Conservation (phyloP, 2,797 vertebrate genomes). For the Trematomus bernacchii region DNA sequence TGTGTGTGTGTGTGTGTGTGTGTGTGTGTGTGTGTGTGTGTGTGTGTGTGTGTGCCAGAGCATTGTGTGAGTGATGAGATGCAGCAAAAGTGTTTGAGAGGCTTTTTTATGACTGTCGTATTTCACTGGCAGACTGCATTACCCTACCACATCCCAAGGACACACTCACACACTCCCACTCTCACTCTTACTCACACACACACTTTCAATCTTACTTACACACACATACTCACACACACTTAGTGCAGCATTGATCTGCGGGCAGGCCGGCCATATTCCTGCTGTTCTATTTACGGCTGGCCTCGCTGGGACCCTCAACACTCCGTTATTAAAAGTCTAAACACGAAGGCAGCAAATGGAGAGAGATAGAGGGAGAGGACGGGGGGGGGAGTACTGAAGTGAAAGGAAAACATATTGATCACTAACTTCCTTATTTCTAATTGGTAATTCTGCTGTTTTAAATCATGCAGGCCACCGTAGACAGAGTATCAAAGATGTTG, state of each 20-base stretch:
- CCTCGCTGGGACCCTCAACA: conserved; percentile 75
- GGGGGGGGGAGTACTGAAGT: conserved; percentile 13
- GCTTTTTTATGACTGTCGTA: conserved; percentile 67
- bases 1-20: not conserved
- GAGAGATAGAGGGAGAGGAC: conserved; percentile 2
- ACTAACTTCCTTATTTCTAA: conserved; percentile 23
- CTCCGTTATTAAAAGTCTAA: conserved; percentile 77
- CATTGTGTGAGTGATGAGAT: conserved; percentile 43
- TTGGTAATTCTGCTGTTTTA: conserved; percentile 1
- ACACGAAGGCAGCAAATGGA: conserved; percentile 47
- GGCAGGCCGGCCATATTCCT: conserved; percentile 65
- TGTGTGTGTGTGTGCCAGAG: conserved; percentile 6
- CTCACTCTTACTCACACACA: not conserved
- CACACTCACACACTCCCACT: conserved; percentile 31
- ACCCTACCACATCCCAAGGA: conserved; percentile 59
- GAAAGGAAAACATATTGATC: conserved; percentile 48
- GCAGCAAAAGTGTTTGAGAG: conserved; percentile 65
- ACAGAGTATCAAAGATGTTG: not conserved
- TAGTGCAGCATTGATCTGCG: conserved; percentile 74
- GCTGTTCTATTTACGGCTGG: conserved; percentile 76
- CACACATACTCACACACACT: conserved; percentile 21
- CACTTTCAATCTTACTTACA: not conserved
- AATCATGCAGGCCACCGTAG: not conserved
- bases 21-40: conserved; percentile 21
- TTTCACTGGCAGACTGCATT: conserved; percentile 69